Base-by-base conservation (phyloP, 2,797 vertebrate genomes). In the Pipistrellus kuhlii region DNA sequence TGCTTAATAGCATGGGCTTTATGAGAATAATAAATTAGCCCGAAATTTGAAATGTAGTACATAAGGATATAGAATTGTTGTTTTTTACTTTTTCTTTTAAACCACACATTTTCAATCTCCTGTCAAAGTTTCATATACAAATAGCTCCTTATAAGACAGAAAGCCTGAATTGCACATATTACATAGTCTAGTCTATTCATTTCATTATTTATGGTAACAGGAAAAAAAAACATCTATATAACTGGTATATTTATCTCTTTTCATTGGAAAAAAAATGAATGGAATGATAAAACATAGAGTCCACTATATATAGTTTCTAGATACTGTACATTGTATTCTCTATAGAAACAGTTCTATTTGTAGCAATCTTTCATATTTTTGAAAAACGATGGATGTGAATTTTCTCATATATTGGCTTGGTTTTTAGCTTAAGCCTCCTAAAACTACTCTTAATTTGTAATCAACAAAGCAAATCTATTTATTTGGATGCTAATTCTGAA, bases 31-130 rank as follows among this genome's bases (percentile, higher is more conserved):
- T 59, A 72, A 73, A 69, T 76, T 53, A 90, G 32, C 18, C 23
- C 85, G 32, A 89, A 57, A 51, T 81, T 59, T 85, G 62, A 89
- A 90, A 59, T 73, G 27, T 8, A 48, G 5, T 25, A 25, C 69
- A 55, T 12, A n/a, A 86, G 27, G 12, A 51, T 84, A 85, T 51
- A 81, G 59, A 72, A 17, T 15, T 76, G 21, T 15, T 76, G 51
- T n/a, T 72, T 32, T 80, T 94, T 77, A 23, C 30, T 25, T 91
- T 90, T 83, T 82, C 72, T 91, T 92, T 9, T 80, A 94, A 77
- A 68, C 82, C 25, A 68, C 17, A 73, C 12, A 46, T 41, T 94
- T 82, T 76, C 71, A 86, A 46, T 91, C 27, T 84, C 44, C 9
- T 38, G 23, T 57, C 41, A 41, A 71, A 7, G 75, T 77, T 95